Base-by-base conservation (phyloP, 2,888 invertebrate genomes). In the Xestobium rufovillosum region DNA sequence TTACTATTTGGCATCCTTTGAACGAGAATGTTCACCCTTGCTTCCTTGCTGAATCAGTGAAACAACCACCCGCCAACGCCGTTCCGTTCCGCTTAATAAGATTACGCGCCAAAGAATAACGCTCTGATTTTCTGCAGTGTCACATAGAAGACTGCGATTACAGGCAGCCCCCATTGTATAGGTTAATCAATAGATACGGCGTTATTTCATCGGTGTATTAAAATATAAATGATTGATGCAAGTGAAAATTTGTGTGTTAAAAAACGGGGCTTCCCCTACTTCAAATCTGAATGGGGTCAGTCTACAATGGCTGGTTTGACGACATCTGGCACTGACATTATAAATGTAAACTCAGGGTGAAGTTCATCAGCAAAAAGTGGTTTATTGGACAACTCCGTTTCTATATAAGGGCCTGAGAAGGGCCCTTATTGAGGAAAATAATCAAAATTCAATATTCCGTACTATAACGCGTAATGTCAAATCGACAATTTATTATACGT, bases 71-170 rank as follows among this genome's bases (percentile, higher is more conserved):
- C 34, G 28, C 34, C 27, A 31, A n/a, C 25, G 27, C 39, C 39
- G 34, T 32, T 41, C 25, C 32, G 37, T 39, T 39, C 37, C 45
- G 31, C 46, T 48, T 53, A 53, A 53, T 51, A 52, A 52, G 52
- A 52, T 53, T 53, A 53, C 44, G 27, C 41, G 33, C 27, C 39
- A 38, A 48, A 52, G 52, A 53, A 53, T 52, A 48, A 51, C 50
- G 51, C 43, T n/a, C 42, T 52, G 51, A 52, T 53, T 52, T 52
- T 52, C 46, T 51, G 48, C 53, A 46, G 43, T 51, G 51, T 52
- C 51, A 52, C 46, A 48, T 26, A 32, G 23, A 19, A 19, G 6
- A 19, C 23, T 19, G 23, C 23, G 23, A 19, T 19, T 19, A 19
- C 23, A n/a, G 6, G 23, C 23, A 19, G 23, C n/a, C n/a, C 23